These are phyloP conservation scores for Andrena dorsata DNA, from an alignment of 2,888 invertebrate species.

Conservation along the genomic window DNA sequence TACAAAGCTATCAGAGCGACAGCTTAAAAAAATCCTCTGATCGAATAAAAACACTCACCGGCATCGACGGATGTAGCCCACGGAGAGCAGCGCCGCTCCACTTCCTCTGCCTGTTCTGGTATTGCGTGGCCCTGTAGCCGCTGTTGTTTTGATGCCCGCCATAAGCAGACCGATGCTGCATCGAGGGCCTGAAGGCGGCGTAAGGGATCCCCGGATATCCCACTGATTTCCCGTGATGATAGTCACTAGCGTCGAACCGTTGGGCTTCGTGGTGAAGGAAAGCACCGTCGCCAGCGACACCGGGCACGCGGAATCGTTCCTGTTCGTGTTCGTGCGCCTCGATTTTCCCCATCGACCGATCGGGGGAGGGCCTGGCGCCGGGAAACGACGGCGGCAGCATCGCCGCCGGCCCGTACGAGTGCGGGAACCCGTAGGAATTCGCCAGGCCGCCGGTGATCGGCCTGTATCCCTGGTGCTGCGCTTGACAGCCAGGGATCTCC, in stretches of 20 bases:
- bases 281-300: conserved; percentile 61
- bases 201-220: conserved; percentile 64
- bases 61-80: conserved; percentile 75
- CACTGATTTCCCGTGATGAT: conserved; percentile 59
- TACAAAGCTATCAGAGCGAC: no score
- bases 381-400: conserved; percentile 62
- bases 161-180: conserved; percentile 66
- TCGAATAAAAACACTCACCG: conserved; percentile 68
- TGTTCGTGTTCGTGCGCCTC: conserved; percentile 64
- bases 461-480: conserved; percentile 55
- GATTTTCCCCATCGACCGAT: conserved; percentile 57
- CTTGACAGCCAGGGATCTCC: conserved; percentile 45
- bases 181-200: conserved; percentile 66
- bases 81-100: conserved; percentile 76
- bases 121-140: conserved; percentile 61
- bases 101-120: conserved; percentile 74
- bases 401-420: conserved; percentile 72
- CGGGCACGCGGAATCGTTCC: conserved; percentile 60
- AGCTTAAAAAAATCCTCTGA: no score
- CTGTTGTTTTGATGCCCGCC: conserved; percentile 72
- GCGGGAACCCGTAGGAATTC: conserved; percentile 74
- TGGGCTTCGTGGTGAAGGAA: conserved; percentile 62
- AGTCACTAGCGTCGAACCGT: conserved; percentile 61
- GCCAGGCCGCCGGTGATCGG: conserved; percentile 34
- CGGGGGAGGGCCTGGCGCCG: conserved; percentile 41